Evolutionary conservation across 1,140 invertebrate species (phyloP).

Genomic region (Pseudobourletiella spinata): DNA sequence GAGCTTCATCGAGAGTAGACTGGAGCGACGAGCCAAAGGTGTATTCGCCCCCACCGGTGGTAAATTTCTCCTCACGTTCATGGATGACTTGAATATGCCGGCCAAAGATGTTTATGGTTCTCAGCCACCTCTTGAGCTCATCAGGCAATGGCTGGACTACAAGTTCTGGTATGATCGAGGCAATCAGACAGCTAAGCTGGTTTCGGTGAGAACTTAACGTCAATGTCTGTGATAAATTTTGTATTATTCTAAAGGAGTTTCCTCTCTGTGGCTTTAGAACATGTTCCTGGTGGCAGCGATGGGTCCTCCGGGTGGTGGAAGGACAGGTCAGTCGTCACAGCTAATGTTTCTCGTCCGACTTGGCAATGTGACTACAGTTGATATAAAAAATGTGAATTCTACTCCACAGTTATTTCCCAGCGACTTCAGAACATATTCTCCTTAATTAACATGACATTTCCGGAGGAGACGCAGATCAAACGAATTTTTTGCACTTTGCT

Average conservation of each 20-base stretch:
- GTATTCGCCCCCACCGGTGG: slow-evolving; percentile 40
- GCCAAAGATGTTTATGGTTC: slow-evolving; percentile 75
- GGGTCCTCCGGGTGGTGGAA: slow-evolving; percentile 69
- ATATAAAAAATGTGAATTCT: too few species aligned
- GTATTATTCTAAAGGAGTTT: too few species aligned
- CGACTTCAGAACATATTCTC: slow-evolving; percentile 68
- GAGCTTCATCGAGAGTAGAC: slow-evolving; percentile 63
- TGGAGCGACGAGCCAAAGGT: slow-evolving; percentile 75
- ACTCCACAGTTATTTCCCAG: slow-evolving; percentile 58
- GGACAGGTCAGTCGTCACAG: slow-evolving; percentile 50
- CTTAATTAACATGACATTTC: slow-evolving; percentile 71
- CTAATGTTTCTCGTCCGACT: too few species aligned
- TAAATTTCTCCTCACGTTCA: slow-evolving; percentile 69
- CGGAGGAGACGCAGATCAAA: slow-evolving; percentile 61
- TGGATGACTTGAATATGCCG: slow-evolving; percentile 87
- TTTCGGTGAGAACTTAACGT: slow-evolving; percentile 41
- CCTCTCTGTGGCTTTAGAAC: too few species aligned
- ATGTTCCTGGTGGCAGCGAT: slow-evolving; percentile 67
- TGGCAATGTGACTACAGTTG: too few species aligned
- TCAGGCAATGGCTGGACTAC: slow-evolving; percentile 77
- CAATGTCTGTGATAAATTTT: too few species aligned
- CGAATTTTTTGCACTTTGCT: slow-evolving; percentile 76
- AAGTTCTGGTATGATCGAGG: slow-evolving; percentile 72
- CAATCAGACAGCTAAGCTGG: slow-evolving; percentile 62
- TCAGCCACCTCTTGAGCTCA: slow-evolving; percentile 71